Evolutionary conservation across 2,888 invertebrate genomes (phyloP).

Genomic region (Hypercompe scribonia): DNA sequence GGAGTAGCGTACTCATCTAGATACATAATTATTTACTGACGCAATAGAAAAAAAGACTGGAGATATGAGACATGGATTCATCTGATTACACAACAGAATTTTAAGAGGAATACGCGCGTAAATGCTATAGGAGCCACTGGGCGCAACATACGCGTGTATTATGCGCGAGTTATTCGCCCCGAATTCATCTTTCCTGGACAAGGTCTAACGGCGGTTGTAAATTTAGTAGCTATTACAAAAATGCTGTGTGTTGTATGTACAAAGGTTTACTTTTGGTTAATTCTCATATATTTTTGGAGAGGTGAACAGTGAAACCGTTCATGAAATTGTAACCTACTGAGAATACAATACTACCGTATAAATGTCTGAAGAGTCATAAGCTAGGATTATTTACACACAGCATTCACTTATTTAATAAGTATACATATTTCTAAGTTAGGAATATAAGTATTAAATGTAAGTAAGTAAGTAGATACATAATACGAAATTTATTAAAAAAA

Average conservation of each 20-base stretch:
- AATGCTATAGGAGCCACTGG: too few relatives aligned
- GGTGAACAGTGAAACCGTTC: neutral
- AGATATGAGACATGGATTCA: too few relatives aligned
- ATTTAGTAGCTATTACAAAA: conserved; percentile 11
- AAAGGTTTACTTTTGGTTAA: neutral
- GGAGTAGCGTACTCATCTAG: too few relatives aligned
- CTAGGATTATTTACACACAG: neutral
- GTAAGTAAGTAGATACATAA: too few relatives aligned
- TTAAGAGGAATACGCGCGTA: too few relatives aligned
- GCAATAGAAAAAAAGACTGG: too few relatives aligned
- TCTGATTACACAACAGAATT: too few relatives aligned
- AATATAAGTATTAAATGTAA: neutral
- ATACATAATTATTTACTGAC: too few relatives aligned
- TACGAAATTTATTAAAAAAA: too few relatives aligned
- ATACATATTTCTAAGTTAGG: neutral
- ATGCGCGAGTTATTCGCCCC: too few relatives aligned
- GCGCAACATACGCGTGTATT: too few relatives aligned
- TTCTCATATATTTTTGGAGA: neutral
- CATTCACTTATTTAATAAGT: neutral
- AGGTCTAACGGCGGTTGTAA: conserved; percentile 11
- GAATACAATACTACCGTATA: neutral
- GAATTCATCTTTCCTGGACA: neutral
- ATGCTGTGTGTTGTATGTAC: neutral
- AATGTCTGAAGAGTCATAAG: neutral
- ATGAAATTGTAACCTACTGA: neutral